phyloP scores from a whole-genome alignment of 2,797 vertebrate species.

The Thunnus albacares region DNA sequence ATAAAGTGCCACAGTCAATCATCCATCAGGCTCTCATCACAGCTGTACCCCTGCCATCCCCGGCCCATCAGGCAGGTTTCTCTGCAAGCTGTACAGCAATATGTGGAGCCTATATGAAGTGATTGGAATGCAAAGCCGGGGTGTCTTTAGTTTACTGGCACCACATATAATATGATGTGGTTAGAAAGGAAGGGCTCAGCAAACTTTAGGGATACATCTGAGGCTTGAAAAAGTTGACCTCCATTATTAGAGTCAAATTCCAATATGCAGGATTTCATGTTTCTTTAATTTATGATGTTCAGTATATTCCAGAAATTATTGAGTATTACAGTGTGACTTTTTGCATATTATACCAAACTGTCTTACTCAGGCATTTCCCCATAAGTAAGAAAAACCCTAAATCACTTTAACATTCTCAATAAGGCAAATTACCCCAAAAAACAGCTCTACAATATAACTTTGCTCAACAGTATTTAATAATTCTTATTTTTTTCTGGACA shows the following conservation, averaged over 20 bases:
- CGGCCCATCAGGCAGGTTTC: constrained; percentile 29
- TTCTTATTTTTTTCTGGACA: too few species aligned
- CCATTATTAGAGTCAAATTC: background rate
- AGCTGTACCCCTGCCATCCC: constrained; percentile 43
- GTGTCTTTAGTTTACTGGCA: background rate
- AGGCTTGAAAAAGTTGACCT: background rate
- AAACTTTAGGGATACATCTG: background rate
- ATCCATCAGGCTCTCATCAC: constrained; percentile 63
- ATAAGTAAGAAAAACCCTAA: too few species aligned
- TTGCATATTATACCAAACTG: too few species aligned
- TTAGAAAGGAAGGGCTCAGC: background rate
- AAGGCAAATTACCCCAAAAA: too few species aligned
- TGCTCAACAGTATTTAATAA: too few species aligned
- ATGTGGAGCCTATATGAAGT: constrained; percentile 19
- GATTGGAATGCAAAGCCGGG: constrained; percentile 12
- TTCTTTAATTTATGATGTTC: background rate
- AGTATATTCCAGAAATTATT: too few species aligned
- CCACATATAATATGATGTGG: background rate
- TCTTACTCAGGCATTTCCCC: too few species aligned
- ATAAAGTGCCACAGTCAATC: constrained; percentile 75
- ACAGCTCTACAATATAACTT: too few species aligned
- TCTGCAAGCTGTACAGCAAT: constrained; percentile 46
- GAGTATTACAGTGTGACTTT: too few species aligned
- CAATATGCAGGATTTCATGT: background rate
- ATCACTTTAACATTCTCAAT: too few species aligned